These are phyloP conservation scores for Cryptocephalus moraei DNA, from an alignment of 2,888 invertebrate species.

Conservation along the genomic window DNA sequence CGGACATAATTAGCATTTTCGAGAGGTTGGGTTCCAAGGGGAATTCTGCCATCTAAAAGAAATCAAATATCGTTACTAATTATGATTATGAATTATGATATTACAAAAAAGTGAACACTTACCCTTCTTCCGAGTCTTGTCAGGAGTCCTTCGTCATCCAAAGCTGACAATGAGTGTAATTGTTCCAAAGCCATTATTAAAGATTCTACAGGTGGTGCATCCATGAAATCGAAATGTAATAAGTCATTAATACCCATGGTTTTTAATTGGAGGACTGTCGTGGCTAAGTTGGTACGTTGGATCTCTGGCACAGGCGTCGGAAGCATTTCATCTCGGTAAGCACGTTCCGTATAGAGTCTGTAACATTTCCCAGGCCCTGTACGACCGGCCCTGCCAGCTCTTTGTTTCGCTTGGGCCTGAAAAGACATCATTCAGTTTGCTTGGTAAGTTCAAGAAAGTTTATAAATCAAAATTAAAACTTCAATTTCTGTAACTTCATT, in stretches of 20 bases:
- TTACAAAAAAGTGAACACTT: conserved; percentile 15
- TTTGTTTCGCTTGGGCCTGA: conserved; percentile 92
- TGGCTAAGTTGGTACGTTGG: conserved; percentile 94
- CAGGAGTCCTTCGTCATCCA: conserved; percentile 88
- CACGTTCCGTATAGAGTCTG: conserved; percentile 94
- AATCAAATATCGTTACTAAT: not conserved
- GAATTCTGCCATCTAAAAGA: conserved; percentile 89
- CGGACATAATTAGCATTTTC: conserved; percentile 99
- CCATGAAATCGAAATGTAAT: conserved; percentile 99
- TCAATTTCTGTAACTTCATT: not conserved
- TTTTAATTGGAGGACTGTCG: conserved; percentile 90
- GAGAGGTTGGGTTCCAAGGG: conserved; percentile 96
- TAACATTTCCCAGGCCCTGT: conserved; percentile 98
- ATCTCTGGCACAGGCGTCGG: conserved; percentile 98
- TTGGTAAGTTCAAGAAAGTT: not conserved
- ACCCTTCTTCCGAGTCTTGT: conserved; percentile 70
- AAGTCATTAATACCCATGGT: conserved; percentile 99
- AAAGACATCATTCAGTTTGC: not conserved
- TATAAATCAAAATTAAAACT: not conserved
- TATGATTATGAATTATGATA: too few relatives aligned
- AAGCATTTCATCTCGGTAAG: conserved; percentile 97
- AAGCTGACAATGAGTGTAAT: conserved; percentile 89
- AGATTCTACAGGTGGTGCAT: conserved; percentile 96
- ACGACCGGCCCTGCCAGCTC: conserved; percentile 92
- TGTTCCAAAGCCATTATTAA: conserved; percentile 96